These are phyloP conservation scores for Trematocara variabile DNA, from an alignment of 2,113 vertebrate species.

Conservation along the genomic window DNA sequence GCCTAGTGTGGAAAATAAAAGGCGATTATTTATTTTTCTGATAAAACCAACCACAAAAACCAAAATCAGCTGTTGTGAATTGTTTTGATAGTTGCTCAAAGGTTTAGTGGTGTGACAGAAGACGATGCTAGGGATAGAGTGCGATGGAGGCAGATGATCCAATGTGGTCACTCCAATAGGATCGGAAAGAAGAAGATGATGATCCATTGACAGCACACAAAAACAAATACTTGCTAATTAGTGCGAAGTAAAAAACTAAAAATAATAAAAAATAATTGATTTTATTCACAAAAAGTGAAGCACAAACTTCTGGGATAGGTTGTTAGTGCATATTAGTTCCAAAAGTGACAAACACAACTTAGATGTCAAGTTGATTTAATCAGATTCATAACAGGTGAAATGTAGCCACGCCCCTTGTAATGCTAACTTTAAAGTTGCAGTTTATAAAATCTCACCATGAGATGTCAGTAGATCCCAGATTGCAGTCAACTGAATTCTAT, in stretches of 20 bases:
- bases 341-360: neutral
- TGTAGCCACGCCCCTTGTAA: neutral
- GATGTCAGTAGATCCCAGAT: neutral
- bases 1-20: neutral
- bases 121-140: neutral
- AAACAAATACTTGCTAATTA: neutral
- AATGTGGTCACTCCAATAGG: neutral
- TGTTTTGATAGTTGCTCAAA: neutral
- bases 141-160: neutral
- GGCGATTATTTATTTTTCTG: neutral
- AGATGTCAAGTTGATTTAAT: neutral
- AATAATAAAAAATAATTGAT: neutral
- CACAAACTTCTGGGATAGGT: neutral
- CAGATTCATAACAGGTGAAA: neutral
- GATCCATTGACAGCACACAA: neutral
- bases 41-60: neutral
- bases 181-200: neutral
- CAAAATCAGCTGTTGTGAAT: neutral
- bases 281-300: neutral
- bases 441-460: neutral
- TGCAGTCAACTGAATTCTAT: neutral
- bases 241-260: neutral
- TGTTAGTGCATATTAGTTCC: neutral
- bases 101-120: neutral
- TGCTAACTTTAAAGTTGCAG: neutral